phyloP scores from a whole-genome alignment of 2,888 invertebrate genomes.

The Spisula subtruncata region DNA sequence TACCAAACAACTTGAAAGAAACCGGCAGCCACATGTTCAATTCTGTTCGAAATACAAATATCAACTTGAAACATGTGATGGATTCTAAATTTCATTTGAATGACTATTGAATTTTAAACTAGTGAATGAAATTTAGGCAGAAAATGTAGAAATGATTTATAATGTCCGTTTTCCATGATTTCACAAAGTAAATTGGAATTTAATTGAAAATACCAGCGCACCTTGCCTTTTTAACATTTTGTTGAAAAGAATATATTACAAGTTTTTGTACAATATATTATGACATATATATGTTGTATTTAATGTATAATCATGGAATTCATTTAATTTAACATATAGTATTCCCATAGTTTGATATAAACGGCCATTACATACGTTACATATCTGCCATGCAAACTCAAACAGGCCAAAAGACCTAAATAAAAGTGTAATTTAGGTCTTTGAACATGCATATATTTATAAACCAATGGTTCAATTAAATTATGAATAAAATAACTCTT shows the following conservation, averaged over 20 bases:
- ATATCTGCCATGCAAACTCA: no score
- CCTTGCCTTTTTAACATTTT: background rate
- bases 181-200: conserved; percentile 9
- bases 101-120: conserved; percentile 15
- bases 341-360: no score
- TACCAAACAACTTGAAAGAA: conserved; percentile 54
- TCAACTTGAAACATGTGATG: conserved; percentile 30
- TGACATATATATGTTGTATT: background rate
- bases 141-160: background rate
- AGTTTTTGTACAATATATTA: background rate
- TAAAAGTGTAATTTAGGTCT: no score
- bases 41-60: conserved; percentile 41
- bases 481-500: no score
- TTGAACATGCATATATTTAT: no score
- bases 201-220: conserved; percentile 17
- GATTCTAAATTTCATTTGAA: conserved; percentile 19
- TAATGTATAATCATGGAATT: background rate
- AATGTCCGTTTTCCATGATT: background rate
- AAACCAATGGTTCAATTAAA: no score
- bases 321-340: background rate
- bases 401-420: no score
- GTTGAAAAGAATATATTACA: conserved; percentile 7
- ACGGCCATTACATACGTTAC: no score
- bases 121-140: background rate
- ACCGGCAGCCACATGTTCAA: conserved; percentile 67